phyloP scores from a whole-genome alignment of 2,113 vertebrate genomes.

The Cariama cristata region DNA sequence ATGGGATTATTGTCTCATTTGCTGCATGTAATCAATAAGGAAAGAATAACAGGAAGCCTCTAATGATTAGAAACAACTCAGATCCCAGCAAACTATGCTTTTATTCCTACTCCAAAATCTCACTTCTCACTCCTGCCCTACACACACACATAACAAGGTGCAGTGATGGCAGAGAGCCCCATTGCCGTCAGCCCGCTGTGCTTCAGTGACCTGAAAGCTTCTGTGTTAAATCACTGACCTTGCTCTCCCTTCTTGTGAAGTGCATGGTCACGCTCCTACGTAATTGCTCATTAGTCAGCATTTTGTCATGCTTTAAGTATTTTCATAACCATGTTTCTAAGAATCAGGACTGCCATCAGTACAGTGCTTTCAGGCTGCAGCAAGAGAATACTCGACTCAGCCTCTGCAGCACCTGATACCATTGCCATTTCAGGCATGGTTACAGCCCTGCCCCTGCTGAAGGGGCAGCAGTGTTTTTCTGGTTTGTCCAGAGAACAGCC shows the following conservation, averaged over 20 bases:
- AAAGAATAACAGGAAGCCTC: neutral
- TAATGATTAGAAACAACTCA: neutral
- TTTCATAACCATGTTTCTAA: neutral
- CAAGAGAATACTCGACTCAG: neutral
- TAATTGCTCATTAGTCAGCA: neutral
- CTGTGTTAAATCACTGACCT: neutral
- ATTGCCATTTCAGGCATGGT: neutral
- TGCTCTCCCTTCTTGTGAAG: neutral
- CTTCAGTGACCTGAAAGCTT: neutral
- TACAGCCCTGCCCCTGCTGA: neutral
- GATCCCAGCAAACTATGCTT: neutral
- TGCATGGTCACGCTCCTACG: neutral
- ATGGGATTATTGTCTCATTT: neutral
- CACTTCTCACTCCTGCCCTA: neutral
- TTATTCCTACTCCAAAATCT: neutral
- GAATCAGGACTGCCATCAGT: neutral
- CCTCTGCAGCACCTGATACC: neutral
- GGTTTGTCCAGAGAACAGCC: neutral
- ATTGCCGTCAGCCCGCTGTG: accelerated
- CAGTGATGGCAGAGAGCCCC: neutral
- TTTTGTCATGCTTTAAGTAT: neutral
- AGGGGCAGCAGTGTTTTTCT: neutral
- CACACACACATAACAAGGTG: accelerated
- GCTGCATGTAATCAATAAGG: neutral
- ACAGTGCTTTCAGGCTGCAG: neutral